Percentiles rank a stretch among this genome's conserved stretches.
These are phyloP conservation scores for Catharus bicknelli DNA, from an alignment of 2,113 vertebrate species.

Conservation along the genomic window DNA sequence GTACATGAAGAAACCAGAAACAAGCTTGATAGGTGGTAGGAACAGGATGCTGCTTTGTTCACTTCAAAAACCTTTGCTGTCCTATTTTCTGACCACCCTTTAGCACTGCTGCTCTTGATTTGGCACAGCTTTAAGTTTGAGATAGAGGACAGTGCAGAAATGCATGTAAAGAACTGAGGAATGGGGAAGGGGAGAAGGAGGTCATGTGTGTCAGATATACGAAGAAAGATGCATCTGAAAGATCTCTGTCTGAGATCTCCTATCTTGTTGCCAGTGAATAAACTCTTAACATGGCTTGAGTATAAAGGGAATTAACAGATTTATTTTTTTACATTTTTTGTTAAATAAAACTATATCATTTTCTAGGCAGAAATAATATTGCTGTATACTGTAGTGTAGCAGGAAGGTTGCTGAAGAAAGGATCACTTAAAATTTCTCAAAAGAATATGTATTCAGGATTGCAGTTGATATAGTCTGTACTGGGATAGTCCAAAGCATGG, in stretches of 20 bases:
- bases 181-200: neutral
- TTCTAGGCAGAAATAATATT: neutral
- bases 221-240: conserved; percentile 27
- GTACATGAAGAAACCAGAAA: conserved; percentile 10
- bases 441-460: neutral
- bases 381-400: neutral
- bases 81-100: conserved; percentile 54
- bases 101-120: conserved; percentile 37
- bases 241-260: conserved; percentile 12
- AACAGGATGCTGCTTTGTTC: conserved; percentile 43
- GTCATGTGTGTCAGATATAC: neutral
- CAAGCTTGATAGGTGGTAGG: conserved; percentile 10
- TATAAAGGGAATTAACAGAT: neutral
- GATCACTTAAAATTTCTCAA: neutral
- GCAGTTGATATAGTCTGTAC: neutral
- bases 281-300: neutral
- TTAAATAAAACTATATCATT: neutral
- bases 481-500: neutral
- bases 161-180: neutral
- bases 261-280: conserved; percentile 3
- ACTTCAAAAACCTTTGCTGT: conserved; percentile 42
- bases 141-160: conserved; percentile 27
- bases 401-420: neutral
- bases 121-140: conserved; percentile 19
- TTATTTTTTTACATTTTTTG: neutral